A percentile compares a stretch with the other conserved stretches of the same genome.
phyloP scores from a whole-genome alignment of 2,113 vertebrate genomes.

The Ginglymostoma cirratum region DNA sequence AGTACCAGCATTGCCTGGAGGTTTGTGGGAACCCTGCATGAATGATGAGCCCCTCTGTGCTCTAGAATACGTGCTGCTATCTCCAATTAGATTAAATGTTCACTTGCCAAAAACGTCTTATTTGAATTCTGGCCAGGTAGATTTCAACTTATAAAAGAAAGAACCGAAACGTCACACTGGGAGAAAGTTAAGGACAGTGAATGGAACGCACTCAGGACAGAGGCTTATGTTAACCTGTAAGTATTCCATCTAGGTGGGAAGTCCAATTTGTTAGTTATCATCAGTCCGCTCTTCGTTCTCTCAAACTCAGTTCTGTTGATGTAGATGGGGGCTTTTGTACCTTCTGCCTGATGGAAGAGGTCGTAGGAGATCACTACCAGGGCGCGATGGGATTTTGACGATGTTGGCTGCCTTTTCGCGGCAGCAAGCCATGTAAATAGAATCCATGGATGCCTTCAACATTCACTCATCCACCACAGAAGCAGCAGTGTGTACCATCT shows the following conservation, averaged over 20 bases:
- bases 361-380: too few relatives aligned
- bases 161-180: neutral
- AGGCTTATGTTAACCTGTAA: neutral
- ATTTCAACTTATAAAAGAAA: neutral
- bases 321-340: too few relatives aligned
- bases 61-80: neutral
- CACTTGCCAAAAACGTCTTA: neutral
- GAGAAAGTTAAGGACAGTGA: neutral
- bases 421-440: too few relatives aligned
- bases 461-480: too few relatives aligned
- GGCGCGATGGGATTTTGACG: too few relatives aligned
- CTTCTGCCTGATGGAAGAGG: too few relatives aligned
- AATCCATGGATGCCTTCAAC: too few relatives aligned
- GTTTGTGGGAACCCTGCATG: neutral
- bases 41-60: neutral
- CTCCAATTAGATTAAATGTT: neutral
- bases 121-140: neutral
- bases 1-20: neutral
- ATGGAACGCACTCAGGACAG: neutral
- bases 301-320: neutral
- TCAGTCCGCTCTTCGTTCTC: neutral
- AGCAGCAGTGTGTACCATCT: too few relatives aligned
- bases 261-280: too few relatives aligned
- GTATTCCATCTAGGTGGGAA: neutral
- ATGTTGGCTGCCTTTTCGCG: too few relatives aligned